A percentile compares a stretch with the other conserved stretches of the same genome.
Evolutionary conservation across 2,113 vertebrate species (phyloP).

Genomic region (Hemibagrus wyckioides): DNA sequence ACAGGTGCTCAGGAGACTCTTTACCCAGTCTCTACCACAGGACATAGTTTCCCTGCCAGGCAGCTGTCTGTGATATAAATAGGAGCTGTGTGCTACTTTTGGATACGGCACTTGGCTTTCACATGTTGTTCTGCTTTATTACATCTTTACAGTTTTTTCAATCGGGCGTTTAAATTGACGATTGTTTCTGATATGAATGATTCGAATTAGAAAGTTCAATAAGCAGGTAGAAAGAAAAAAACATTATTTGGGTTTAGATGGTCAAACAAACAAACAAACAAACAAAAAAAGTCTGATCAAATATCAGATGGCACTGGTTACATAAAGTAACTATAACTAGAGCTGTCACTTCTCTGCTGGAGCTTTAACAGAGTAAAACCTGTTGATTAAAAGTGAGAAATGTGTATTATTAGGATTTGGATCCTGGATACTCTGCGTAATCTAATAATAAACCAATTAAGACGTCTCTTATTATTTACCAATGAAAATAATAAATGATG

Average conservation of each 20-base stretch:
- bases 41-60: conserved; percentile 40
- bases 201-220: background rate
- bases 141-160: background rate
- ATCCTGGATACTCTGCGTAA: background rate
- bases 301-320: background rate
- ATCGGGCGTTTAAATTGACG: background rate
- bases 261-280: background rate
- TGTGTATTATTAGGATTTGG: background rate
- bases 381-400: background rate
- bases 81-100: conserved; percentile 43
- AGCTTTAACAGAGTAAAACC: background rate
- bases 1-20: conserved; percentile 36
- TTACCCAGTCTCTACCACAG: conserved; percentile 16
- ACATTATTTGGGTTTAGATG: background rate
- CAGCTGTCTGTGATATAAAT: conserved; percentile 56
- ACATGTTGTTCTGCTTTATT: conserved; percentile 4
- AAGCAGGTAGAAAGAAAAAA: background rate
- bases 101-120: conserved; percentile 6
- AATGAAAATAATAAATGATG: background rate
- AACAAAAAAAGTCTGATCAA: background rate
- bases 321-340: background rate
- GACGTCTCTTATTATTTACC: background rate
- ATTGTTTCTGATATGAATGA: background rate
- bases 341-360: background rate
- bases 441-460: background rate